Conservation (phyloP, 2,797 vertebrate genomes). For the Phoxinus dragarum region DNA sequence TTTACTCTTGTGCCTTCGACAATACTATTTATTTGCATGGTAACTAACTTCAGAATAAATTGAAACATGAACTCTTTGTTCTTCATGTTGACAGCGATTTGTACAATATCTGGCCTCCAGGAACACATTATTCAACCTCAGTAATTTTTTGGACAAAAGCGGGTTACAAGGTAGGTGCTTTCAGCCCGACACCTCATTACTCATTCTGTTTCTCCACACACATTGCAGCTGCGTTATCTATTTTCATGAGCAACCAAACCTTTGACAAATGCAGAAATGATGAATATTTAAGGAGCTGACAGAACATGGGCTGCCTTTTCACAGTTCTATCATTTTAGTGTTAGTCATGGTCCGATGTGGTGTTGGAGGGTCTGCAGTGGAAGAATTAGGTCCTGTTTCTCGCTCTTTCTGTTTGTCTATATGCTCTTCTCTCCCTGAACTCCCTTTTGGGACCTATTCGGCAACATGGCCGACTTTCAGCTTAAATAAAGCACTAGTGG, state of each 20-base stretch:
- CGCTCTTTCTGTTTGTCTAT: background rate
- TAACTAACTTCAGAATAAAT: background rate
- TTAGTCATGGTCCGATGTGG: slow-evolving; percentile 15
- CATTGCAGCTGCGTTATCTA: slow-evolving; percentile 19
- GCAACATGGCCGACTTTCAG: slow-evolving; percentile 47
- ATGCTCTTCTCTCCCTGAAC: background rate
- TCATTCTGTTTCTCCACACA: slow-evolving; percentile 19
- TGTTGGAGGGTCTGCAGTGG: slow-evolving; percentile 1
- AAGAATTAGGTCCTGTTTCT: background rate
- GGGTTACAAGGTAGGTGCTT: slow-evolving; percentile 89
- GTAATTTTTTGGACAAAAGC: slow-evolving; percentile 97
- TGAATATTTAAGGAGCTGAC: slow-evolving; percentile 5
- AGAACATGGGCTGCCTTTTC: background rate
- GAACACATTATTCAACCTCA: slow-evolving; percentile 96
- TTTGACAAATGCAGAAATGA: slow-evolving; percentile 14
- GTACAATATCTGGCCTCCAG: slow-evolving; percentile 97
- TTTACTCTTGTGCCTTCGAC: background rate
- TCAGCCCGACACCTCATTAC: background rate
- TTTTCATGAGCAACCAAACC: slow-evolving; percentile 26
- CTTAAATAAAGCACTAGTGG: slow-evolving; percentile 48
- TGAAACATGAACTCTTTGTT: slow-evolving; percentile 13
- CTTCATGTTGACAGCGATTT: slow-evolving; percentile 84
- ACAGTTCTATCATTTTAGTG: background rate
- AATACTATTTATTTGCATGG: background rate
- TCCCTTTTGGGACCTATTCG: slow-evolving; percentile 25